phyloP scores from a whole-genome alignment of 2,888 invertebrate species.

The Cryptus viduatorius region DNA sequence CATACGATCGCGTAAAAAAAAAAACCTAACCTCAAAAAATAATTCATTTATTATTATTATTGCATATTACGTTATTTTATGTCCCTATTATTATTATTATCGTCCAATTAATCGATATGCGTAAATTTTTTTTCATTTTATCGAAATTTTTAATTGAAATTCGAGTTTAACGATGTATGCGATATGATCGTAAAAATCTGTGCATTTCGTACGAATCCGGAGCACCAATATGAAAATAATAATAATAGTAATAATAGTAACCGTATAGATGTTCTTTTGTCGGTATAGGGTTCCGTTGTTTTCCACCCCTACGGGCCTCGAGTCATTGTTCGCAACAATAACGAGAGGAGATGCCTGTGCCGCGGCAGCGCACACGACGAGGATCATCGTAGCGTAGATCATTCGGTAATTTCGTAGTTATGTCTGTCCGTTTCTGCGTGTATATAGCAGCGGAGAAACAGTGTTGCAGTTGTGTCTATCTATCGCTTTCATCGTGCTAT shows the following conservation, averaged over 20 bases:
- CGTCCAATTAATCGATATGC: too few relatives aligned
- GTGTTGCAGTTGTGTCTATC: slow-evolving; percentile 3
- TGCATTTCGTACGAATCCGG: background rate
- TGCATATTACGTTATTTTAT: too few relatives aligned
- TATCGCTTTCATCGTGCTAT: slow-evolving; percentile 31
- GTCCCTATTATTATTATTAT: too few relatives aligned
- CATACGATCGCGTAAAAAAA: too few relatives aligned
- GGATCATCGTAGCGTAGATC: slow-evolving; percentile 77
- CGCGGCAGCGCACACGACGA: slow-evolving; percentile 68
- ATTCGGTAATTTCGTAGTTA: slow-evolving; percentile 81
- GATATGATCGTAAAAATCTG: background rate
- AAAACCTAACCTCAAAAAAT: too few relatives aligned
- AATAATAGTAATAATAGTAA: background rate
- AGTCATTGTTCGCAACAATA: slow-evolving; percentile 77
- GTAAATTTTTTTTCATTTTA: too few relatives aligned
- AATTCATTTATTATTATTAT: too few relatives aligned
- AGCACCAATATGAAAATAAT: background rate
- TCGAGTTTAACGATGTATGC: background rate
- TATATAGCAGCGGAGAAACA: slow-evolving; percentile 19
- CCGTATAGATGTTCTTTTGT: slow-evolving; percentile 19
- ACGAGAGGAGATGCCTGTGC: slow-evolving; percentile 61
- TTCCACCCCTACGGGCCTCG: background rate
- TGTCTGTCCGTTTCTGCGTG: slow-evolving; percentile 57
- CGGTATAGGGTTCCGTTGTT: slow-evolving; percentile 33
- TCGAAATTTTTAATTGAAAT: background rate